These are phyloP conservation scores for Scyliorhinus canicula DNA, from an alignment of 2,797 vertebrate species.

Conservation along the genomic window DNA sequence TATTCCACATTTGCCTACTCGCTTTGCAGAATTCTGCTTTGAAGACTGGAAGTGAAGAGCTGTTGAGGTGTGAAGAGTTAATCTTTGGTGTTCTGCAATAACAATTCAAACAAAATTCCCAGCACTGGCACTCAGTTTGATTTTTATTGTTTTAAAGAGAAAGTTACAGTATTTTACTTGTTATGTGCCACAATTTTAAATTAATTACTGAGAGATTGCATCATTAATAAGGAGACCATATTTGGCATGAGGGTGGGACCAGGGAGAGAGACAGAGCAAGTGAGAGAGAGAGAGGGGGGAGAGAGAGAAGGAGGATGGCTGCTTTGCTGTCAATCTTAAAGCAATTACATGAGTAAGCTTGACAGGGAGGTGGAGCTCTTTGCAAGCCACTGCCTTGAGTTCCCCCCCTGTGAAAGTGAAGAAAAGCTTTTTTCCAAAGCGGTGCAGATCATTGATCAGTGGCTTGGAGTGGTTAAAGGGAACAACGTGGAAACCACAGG, in stretches of 20 bases:
- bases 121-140: neutral
- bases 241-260: constrained; percentile 28
- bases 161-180: constrained; percentile 5
- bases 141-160: constrained; percentile 7
- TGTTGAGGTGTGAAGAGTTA: constrained; percentile 14
- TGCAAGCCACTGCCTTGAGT: constrained; percentile 51
- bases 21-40: constrained; percentile 17
- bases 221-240: constrained; percentile 36
- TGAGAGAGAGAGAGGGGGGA: neutral
- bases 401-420: constrained; percentile 54
- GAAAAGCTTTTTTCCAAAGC: constrained; percentile 49
- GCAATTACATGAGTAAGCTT: constrained; percentile 56
- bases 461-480: constrained; percentile 43
- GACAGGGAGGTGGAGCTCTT: constrained; percentile 56
- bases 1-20: neutral
- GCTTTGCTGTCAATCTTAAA: constrained; percentile 51
- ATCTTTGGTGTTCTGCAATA: neutral
- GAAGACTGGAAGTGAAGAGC: neutral
- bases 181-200: constrained; percentile 16
- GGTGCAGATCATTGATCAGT: constrained; percentile 43
- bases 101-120: neutral
- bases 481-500: constrained; percentile 46
- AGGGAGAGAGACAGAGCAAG: constrained; percentile 39
- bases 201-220: constrained; percentile 35
- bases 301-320: constrained; percentile 43